Percentiles rank a stretch among this genome's conserved stretches.
These are phyloP conservation scores for Masnerella sp. DNA, from an alignment of 2,888 invertebrate species.

Conservation along the genomic window DNA sequence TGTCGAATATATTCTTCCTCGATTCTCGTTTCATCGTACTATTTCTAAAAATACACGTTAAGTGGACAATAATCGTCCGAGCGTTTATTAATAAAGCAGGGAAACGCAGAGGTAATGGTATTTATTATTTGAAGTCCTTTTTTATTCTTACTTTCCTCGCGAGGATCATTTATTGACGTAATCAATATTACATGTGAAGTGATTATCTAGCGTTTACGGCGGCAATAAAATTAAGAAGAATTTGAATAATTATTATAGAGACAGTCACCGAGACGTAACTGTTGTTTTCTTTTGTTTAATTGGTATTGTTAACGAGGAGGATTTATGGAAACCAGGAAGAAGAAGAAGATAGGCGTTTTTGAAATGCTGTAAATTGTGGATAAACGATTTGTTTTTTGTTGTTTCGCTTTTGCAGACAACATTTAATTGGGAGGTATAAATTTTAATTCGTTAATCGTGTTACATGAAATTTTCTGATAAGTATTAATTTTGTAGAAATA, in stretches of 20 bases:
- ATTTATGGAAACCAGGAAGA: slow-evolving; percentile 49
- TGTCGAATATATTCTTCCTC: not conserved
- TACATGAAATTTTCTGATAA: too few relatives aligned
- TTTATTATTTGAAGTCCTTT: slow-evolving; percentile 15
- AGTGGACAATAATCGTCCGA: slow-evolving; percentile 12
- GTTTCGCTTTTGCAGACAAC: too few relatives aligned
- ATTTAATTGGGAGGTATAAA: too few relatives aligned
- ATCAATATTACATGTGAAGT: slow-evolving; percentile 49
- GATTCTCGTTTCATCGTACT: not conserved
- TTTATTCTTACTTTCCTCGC: slow-evolving; percentile 19
- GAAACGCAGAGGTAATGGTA: slow-evolving; percentile 11
- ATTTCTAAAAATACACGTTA: slow-evolving; percentile 24
- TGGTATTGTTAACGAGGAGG: slow-evolving; percentile 37
- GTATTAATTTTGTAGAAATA: too few relatives aligned
- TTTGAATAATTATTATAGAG: slow-evolving; percentile 57
- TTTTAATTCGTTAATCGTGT: too few relatives aligned
- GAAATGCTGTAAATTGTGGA: slow-evolving; percentile 19
- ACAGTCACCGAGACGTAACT: slow-evolving; percentile 47
- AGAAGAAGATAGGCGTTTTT: not conserved
- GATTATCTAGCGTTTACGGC: slow-evolving; percentile 50
- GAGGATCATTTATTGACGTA: slow-evolving; percentile 45
- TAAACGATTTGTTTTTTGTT: slow-evolving; percentile 1
- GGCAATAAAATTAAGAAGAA: slow-evolving; percentile 54
- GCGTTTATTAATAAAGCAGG: slow-evolving; percentile 31
- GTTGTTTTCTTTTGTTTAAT: slow-evolving; percentile 52